Percentiles rank a stretch among this genome's conserved stretches.
phyloP scores from a whole-genome alignment of 53 echinoderm and acorn worm genomes.

The Actinopyga echinites region DNA sequence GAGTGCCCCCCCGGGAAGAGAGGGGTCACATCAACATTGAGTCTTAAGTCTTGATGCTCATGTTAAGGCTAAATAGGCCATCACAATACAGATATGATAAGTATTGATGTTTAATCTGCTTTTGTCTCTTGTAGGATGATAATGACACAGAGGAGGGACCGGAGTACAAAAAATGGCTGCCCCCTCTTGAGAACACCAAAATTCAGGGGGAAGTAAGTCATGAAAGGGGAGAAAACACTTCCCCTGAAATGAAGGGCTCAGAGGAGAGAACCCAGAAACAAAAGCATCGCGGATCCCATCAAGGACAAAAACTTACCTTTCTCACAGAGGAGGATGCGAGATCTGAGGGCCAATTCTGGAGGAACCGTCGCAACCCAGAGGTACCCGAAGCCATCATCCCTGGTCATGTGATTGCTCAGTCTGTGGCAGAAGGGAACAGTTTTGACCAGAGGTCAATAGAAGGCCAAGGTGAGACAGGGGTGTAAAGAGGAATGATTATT shows the following conservation, averaged over 20 bases:
- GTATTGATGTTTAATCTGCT: no score
- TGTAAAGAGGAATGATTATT: background rate
- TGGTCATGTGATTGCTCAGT: constrained; percentile 22
- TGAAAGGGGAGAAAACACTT: constrained; percentile 31
- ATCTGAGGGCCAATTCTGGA: constrained; percentile 74
- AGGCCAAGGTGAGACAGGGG: background rate
- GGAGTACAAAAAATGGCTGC: constrained; percentile 76
- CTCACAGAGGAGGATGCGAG: constrained; percentile 79
- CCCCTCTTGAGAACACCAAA: constrained; percentile 47
- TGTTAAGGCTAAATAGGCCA: no score
- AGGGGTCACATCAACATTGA: no score
- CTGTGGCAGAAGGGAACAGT: background rate
- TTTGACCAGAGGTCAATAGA: background rate
- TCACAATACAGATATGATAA: no score
- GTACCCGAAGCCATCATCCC: constrained; percentile 51
- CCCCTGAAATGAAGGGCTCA: background rate
- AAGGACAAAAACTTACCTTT: constrained; percentile 59
- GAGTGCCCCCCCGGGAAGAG: no score
- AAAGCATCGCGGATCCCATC: background rate
- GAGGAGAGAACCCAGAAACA: background rate
- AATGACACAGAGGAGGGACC: constrained; percentile 48
- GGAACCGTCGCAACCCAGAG: constrained; percentile 57
- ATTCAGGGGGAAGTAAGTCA: background rate
- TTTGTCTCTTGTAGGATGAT: background rate
- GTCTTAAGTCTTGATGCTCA: no score